phyloP scores from a whole-genome alignment of 2,113 vertebrate genomes.

The Ceyx melanurus region DNA sequence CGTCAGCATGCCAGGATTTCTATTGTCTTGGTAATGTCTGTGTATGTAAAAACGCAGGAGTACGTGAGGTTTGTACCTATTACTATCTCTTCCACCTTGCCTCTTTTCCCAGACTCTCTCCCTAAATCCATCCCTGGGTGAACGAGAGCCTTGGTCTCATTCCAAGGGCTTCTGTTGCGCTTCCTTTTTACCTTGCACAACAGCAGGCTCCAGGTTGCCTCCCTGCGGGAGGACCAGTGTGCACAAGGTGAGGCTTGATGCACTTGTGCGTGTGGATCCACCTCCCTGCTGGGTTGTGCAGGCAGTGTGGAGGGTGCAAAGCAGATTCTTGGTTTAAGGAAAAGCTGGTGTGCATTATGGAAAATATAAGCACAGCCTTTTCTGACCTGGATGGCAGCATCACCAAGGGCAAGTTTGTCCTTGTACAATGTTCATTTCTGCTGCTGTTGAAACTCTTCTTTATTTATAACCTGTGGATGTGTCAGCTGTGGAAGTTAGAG shows the following conservation, averaged over 20 bases:
- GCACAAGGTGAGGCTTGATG: too few relatives aligned
- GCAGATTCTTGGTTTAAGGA: background rate
- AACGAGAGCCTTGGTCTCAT: background rate
- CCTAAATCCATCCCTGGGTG: background rate
- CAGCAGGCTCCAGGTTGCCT: too few relatives aligned
- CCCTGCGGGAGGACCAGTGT: too few relatives aligned
- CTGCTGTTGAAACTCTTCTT: background rate
- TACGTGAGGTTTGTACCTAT: background rate
- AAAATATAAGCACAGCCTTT: background rate
- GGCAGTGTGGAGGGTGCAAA: background rate
- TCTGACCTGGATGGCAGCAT: background rate
- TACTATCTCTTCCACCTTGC: background rate
- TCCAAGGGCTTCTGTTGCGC: background rate
- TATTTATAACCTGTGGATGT: background rate
- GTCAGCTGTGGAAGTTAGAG: background rate
- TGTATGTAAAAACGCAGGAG: background rate
- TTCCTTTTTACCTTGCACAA: background rate
- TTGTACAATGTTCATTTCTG: background rate
- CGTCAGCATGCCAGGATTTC: background rate
- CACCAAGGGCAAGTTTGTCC: background rate
- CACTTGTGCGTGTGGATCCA: accelerated
- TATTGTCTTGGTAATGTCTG: background rate
- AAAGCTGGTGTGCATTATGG: background rate
- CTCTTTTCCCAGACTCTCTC: background rate
- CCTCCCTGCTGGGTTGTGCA: too few relatives aligned